Evolutionary conservation across 1,140 invertebrate species (phyloP), one percentile per base, ranked within the genome.

Genomic region (Leptinotarsa undecemlineata): DNA sequence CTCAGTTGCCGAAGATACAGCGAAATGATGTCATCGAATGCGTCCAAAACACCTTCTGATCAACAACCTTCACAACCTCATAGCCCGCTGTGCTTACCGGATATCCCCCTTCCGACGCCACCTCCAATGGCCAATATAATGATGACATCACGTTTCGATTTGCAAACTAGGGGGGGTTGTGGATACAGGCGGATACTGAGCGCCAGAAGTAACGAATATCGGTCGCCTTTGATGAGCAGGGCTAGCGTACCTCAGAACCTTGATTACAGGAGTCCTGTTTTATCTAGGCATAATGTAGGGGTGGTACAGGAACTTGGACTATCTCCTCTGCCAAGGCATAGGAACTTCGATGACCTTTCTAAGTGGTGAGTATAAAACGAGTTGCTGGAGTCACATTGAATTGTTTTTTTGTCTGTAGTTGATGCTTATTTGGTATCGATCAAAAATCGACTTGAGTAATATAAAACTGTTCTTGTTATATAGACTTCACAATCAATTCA

Each of bases 41-140:
- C 33, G 19, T 60, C 68, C 42, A 68, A 47, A 68, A 48, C 42
- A 0, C 21, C 21, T 62, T 26, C 71, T 2, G 21, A 48, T 21
- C 61, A n/a, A 47, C 48, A 72, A 72, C 51, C 71, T 8, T 61
- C 47, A 47, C 48, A 72, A 64, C 51, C 71, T 8, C 71, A 64
- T 2, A 72, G 71, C 26, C 81, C 82, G 11, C 74, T 79, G 2
- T 79, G 80, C 23, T 64, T 80, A 60, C 78, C 81, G 1, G 83
- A 84, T 73, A 73, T 84, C 33, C 83, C 83, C n/a, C 76, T 84
- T 17, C 82, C 83, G 15, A 84, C 83, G 26, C 83, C 83, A 23
- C 83, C 83, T 4, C 83, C 83, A 5, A 84, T 84, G 83, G 82
- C 82, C 19, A 82, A 84, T 70, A 80, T 84, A 17, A 81, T 81